These are phyloP conservation scores for Brachionus manjavacas DNA, from an alignment of 1,140 invertebrate species.

Conservation along the genomic window DNA sequence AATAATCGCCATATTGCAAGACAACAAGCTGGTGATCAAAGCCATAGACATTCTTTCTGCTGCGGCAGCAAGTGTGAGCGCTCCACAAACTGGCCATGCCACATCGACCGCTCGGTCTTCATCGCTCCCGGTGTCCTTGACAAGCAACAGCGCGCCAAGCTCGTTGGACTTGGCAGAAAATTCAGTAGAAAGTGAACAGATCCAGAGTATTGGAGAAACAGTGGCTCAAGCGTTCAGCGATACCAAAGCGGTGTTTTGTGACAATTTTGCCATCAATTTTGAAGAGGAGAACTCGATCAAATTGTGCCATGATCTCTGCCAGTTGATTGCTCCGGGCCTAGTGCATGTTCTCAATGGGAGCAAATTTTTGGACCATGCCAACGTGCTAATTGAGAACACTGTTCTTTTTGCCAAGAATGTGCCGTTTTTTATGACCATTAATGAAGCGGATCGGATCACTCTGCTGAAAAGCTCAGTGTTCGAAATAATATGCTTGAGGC, in stretches of 20 bases:
- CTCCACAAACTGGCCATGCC: neutral
- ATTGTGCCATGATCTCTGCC: neutral
- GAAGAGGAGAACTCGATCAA: neutral
- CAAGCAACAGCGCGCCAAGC: too few species aligned
- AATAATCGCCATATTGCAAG: slow-evolving; percentile 26
- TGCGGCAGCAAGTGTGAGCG: neutral
- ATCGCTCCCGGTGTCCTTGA: too few species aligned
- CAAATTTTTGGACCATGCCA: slow-evolving; percentile 10
- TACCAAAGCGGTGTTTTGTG: neutral
- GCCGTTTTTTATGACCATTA: slow-evolving; percentile 37
- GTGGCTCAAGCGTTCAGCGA: neutral
- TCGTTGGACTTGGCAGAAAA: too few species aligned
- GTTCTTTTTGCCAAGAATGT: slow-evolving; percentile 23
- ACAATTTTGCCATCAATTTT: neutral
- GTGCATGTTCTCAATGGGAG: neutral
- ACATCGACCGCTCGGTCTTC: neutral
- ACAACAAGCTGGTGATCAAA: slow-evolving; percentile 25
- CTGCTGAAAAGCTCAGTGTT: neutral
- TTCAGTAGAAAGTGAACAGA: neutral
- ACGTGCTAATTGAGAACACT: slow-evolving; percentile 23
- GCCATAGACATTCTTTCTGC: slow-evolving; percentile 19
- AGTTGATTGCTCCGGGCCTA: neutral
- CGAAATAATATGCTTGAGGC: slow-evolving; percentile 23
- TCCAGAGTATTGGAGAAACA: neutral
- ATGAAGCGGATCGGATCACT: slow-evolving; percentile 33